These are phyloP conservation scores for Saturnia japonica DNA, from an alignment of 2,888 invertebrate genomes.

Conservation along the genomic window DNA sequence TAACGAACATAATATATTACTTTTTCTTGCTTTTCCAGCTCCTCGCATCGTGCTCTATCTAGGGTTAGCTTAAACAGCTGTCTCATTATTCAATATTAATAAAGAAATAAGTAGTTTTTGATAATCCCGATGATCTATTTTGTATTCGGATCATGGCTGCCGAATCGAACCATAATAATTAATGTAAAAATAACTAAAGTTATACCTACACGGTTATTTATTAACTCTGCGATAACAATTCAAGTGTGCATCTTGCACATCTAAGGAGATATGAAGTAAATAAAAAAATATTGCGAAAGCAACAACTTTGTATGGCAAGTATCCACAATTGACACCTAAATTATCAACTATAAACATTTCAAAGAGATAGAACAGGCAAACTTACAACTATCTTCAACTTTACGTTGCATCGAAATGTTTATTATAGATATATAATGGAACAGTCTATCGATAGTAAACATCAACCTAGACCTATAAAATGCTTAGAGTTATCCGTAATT, in stretches of 20 bases:
- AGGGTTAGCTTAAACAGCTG: too few relatives aligned
- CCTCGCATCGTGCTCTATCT: neutral
- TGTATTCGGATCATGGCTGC: neutral
- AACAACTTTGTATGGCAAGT: neutral
- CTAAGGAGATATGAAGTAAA: neutral
- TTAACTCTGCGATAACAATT: too few relatives aligned
- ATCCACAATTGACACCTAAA: neutral
- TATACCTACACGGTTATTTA: too few relatives aligned
- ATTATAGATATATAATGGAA: constrained; percentile 54
- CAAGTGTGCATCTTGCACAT: too few relatives aligned
- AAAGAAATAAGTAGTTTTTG: too few relatives aligned
- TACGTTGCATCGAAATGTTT: constrained; percentile 1
- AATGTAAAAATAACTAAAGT: neutral
- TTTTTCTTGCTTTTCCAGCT: neutral
- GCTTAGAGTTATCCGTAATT: constrained; percentile 41
- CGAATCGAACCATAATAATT: neutral
- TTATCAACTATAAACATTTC: too few relatives aligned
- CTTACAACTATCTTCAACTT: neutral
- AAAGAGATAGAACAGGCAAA: neutral
- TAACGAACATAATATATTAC: neutral
- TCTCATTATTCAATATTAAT: too few relatives aligned
- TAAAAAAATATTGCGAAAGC: neutral
- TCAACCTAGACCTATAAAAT: constrained; percentile 59
- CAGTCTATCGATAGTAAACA: constrained; percentile 59
- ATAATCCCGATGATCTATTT: too few relatives aligned